Evolutionary conservation across 2,888 invertebrate species (phyloP), one percentile per base, ranked within the genome.

Genomic region (Heteromurus nitidus): DNA sequence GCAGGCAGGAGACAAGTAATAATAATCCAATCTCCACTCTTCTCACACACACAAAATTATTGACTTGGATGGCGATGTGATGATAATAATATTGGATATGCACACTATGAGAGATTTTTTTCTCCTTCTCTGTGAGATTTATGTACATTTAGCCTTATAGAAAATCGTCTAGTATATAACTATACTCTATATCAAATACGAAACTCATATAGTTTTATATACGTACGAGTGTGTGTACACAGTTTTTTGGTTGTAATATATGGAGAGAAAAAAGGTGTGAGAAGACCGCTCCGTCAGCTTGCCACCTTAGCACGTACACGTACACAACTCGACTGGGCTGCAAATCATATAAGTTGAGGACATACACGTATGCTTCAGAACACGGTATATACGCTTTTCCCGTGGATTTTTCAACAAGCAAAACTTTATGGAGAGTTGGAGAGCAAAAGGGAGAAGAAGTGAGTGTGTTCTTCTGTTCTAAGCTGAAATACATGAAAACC

Each of bases 281-380:
- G 79, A 79, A 79, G 79, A 79, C 79, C 79, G 79, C 79, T 70
- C 70, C 79, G 70, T 53, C 79, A 79, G 70, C 79, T 79, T 79
- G 65, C 79, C 79, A 79, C 79, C 79, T 79, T 79, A 55, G 79
- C 79, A 30, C 70, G 79, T 65, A 79, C 79, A 79, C 79, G 79
- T 79, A 79, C 79, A 79, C 79, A 79, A 64, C 79, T 70, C 64
- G 79, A 79, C 79, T 79, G 79, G 77, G 64, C 70, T 70, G 79
- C 79, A 79, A 79, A 70, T 79, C 79, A 79, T 79, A 79, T 79
- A 79, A 70, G 77, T 69, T 77, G 77, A 77, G 69, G 69, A 77
- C 62, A 77, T 77, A 77, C n/a, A n/a, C 75, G 75, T 76, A 76
- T 67, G 75, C 36, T 67, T 76, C 55, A 42, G 42, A 60, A 50